Evolutionary conservation across 30 jellyfish, hydroid and myxozoan genomes (phyloP), one percentile per base, ranked within the genome.

Genomic region (Cassiopea xamachana): DNA sequence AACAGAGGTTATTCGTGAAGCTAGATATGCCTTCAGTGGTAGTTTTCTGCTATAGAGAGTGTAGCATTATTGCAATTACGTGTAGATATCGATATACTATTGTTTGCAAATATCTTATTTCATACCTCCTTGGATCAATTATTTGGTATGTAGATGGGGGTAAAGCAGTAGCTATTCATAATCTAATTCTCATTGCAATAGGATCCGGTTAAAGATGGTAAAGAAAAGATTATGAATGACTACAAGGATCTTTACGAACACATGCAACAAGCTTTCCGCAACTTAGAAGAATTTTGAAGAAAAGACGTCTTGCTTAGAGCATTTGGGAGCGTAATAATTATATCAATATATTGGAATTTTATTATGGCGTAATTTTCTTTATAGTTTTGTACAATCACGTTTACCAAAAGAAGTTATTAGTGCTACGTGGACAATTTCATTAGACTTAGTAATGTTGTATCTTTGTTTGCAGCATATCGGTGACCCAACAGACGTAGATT

Each of bases 181-280:
- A 16, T n/a, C 2, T 7, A 15, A 46, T 44, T 9, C 2, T 18
- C 15, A 48, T 62, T 85, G 48, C 47, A 48, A 46, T 50, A 97
- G 99, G 98, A 97, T 71, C 99, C 99, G 12, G 98, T 89, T 61
- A 94, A 89, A 79, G 99, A 97, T 61, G 98, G 98, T 3, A 98
- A 97, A 81, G 88, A 83, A 46, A 97, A 91, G 80, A 97, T 97
- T 1, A 84, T 87, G 82, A 81, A 83, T 73, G 98, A 97, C 81
- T 97, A 90, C 77, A 89, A 93, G 10, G 99, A 97, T 18, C 69
- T 97, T 76, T 81, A 91, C 68, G 98, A 97, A 15, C 94, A 94
- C 64, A 97, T 97, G 98, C 97, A 89, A 58, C 93, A 93, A 44
- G 93, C 99, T 9, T 97, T 97, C 85, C 86, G 99, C 77, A 90